Conservation (phyloP, 1,140 invertebrate species). For the Thrips palmi region DNA sequence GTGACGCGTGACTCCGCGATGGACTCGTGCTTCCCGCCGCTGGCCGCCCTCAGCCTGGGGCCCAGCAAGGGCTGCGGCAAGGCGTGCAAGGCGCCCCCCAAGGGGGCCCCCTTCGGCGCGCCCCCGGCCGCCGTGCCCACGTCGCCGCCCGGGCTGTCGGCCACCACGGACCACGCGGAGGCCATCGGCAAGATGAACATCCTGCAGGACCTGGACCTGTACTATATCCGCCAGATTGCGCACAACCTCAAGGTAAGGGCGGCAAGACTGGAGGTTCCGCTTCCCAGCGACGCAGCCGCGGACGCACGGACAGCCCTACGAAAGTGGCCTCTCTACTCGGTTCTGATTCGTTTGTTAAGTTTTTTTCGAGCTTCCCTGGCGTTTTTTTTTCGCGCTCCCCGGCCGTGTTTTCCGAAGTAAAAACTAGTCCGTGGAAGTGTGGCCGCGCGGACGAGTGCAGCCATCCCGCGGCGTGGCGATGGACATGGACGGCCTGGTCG, state of each 20-base stretch:
- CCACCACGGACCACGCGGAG: conserved; percentile 2
- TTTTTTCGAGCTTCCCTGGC: not conserved
- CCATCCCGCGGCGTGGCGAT: too few relatives aligned
- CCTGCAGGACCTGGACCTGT: conserved; percentile 34
- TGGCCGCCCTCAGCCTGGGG: conserved; percentile 25
- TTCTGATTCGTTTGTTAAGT: too few relatives aligned
- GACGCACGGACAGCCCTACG: too few relatives aligned
- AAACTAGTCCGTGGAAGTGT: too few relatives aligned
- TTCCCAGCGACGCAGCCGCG: too few relatives aligned
- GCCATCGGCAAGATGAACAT: conserved; percentile 26
- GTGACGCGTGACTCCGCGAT: too few relatives aligned
- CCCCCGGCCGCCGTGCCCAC: conserved; percentile 9
- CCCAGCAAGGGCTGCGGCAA: conserved; percentile 17
- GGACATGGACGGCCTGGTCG: too few relatives aligned
- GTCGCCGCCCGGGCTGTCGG: too few relatives aligned
- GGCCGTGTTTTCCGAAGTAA: too few relatives aligned
- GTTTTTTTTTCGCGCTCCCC: too few relatives aligned
- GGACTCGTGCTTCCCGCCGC: conserved; percentile 30
- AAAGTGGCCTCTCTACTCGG: too few relatives aligned
- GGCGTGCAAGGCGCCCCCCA: conserved; percentile 18
- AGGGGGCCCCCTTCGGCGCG: conserved; percentile 15
- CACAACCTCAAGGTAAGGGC: conserved; percentile 34
- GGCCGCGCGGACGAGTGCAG: too few relatives aligned
- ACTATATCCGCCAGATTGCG: conserved; percentile 36
- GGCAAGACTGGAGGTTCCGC: not conserved